Percentiles rank a stretch among this genome's conserved stretches.
These are phyloP conservation scores for Podilymbus podiceps DNA, from an alignment of 2,113 vertebrate genomes.

Conservation along the genomic window DNA sequence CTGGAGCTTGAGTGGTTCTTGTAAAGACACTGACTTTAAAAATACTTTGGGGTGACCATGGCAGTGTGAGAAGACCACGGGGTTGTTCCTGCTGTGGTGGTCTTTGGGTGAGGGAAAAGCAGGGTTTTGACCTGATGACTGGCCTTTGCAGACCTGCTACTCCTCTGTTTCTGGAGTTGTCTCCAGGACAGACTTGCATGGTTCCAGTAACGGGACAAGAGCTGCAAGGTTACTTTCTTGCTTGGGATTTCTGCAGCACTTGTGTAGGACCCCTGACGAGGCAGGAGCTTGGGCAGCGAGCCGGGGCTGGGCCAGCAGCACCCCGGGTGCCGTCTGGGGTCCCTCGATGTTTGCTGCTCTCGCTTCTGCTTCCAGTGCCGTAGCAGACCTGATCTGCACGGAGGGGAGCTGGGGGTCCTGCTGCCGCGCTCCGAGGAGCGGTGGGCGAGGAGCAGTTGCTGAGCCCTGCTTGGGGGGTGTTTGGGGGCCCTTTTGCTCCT, in stretches of 20 bases:
- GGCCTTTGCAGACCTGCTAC: neutral
- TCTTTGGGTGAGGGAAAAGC: neutral
- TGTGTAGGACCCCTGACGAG: accelerated
- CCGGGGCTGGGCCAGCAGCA: too few relatives aligned
- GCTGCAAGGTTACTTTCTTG: neutral
- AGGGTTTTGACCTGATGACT: neutral
- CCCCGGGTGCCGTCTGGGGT: neutral
- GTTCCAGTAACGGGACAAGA: neutral
- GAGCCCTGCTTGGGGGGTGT: accelerated
- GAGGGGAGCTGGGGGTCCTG: too few relatives aligned
- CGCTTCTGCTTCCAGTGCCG: neutral
- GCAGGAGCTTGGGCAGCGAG: neutral
- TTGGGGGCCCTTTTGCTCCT: neutral
- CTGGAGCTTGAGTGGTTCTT: neutral
- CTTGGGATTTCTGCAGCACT: neutral
- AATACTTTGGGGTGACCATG: accelerated
- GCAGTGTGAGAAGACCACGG: too few relatives aligned
- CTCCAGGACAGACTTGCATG: neutral
- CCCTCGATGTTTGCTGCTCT: accelerated
- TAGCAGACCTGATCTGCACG: neutral
- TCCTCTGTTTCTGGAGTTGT: neutral
- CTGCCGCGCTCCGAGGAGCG: too few relatives aligned
- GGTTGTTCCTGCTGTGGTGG: neutral
- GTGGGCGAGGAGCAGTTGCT: neutral
- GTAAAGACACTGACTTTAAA: neutral